phyloP scores from a whole-genome alignment of 2,113 vertebrate genomes.

The Hyperopisus bebe region DNA sequence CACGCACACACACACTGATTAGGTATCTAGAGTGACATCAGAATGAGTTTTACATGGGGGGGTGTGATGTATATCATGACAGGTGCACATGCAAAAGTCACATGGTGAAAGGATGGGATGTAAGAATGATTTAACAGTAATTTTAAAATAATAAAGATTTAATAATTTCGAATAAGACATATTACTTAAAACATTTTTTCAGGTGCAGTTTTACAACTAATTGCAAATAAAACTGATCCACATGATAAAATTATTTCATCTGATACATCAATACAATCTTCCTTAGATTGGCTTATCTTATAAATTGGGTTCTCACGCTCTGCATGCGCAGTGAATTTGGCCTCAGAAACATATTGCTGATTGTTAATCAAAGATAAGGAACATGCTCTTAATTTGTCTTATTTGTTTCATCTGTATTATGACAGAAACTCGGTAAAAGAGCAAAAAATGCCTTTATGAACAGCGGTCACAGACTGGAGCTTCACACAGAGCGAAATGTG shows the following conservation, averaged over 20 bases:
- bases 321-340: background rate
- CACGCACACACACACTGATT: background rate
- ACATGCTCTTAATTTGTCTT: background rate
- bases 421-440: background rate
- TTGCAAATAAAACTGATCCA: background rate
- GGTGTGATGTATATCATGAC: background rate
- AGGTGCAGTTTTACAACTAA: background rate
- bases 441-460: background rate
- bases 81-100: background rate
- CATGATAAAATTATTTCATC: background rate
- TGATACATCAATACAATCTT: background rate
- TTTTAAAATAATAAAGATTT: background rate
- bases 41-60: background rate
- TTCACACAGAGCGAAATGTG: background rate
- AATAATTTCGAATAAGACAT: background rate
- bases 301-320: background rate
- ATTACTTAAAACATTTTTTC: background rate
- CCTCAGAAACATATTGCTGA: background rate
- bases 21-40: background rate
- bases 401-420: background rate
- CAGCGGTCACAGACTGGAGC: background rate
- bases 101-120: background rate
- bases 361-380: background rate
- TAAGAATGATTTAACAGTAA: background rate
- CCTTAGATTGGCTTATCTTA: background rate